Evolutionary conservation across 1,140 invertebrate genomes (phyloP), one percentile per base, ranked within the genome.

Genomic region (Catajapyx aquilonaris): DNA sequence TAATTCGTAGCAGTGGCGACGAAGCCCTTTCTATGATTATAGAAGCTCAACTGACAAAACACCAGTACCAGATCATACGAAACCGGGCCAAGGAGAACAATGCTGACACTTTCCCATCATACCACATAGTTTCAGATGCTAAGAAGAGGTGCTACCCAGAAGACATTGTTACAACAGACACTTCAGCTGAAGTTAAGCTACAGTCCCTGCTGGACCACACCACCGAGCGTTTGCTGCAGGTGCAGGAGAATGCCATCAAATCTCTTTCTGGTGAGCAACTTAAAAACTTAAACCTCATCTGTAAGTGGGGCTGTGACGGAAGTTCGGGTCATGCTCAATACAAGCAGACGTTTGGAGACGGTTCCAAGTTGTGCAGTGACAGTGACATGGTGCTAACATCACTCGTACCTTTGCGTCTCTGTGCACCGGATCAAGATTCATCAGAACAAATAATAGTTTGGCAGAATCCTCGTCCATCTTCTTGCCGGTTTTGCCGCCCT

Each of bases 301-400:
- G 39, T 18, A 56, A 55, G 38, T 55, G 48, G 47, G 49, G 50
- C 1, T 53, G 46, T 20, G 49, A 56, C 45, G 53, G 46, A 4
- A 45, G 38, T 35, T 48, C 46, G 0, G 43, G 44, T 11, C 48
- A 51, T 31, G 42, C 35, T 11, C 11, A 5, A 37, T 42, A 18
- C 17, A 32, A 52, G 50, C 47, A 56, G 45, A 48, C 43, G 40
- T 52, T 55, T 44, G 15, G n/a, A 16, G 44, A 50, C 16, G 36
- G 47, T 28, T 25, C 41, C 10, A 40, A 17, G n/a, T n/a, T 31
- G 20, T 38, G 38, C 35, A 44, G 35, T n/a, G 50, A 53, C 46
- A 37, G 23, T 31, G 34, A 33, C 41, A 32, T 51, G 28, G 48
- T 54, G 39, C 38, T 52, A 30, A 46, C 45, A 34, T 49, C 48